A percentile compares a stretch with the other conserved stretches of the same genome.
These are phyloP conservation scores for Liodrosophila aerea DNA, from an alignment of 2,888 invertebrate species.

Conservation along the genomic window DNA sequence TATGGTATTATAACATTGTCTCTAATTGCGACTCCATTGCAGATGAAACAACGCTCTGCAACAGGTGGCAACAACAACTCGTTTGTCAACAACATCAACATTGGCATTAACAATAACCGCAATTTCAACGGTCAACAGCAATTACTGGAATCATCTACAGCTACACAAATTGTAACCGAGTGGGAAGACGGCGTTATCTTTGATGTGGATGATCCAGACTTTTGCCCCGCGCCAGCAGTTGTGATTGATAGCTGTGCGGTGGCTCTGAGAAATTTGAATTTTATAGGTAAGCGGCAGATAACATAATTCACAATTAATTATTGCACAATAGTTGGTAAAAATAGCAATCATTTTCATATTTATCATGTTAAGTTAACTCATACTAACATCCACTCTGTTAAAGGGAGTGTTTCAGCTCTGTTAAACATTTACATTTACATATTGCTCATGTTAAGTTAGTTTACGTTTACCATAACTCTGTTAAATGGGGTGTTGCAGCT, in stretches of 20 bases:
- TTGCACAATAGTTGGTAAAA: conserved; percentile 10
- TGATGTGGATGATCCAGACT: conserved; percentile 82
- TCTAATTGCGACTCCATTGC: conserved; percentile 34
- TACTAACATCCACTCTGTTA: too few species aligned
- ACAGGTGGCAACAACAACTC: conserved; percentile 54
- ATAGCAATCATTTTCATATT: too few species aligned
- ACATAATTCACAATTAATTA: conserved; percentile 20
- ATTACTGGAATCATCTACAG: conserved; percentile 26
- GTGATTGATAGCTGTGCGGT: conserved; percentile 50
- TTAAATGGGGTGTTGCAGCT: too few species aligned
- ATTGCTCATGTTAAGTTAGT: too few species aligned
- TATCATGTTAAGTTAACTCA: too few species aligned
- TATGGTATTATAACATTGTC: conserved; percentile 2
- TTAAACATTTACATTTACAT: too few species aligned
- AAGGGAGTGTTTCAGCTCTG: too few species aligned
- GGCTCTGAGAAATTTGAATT: conserved; percentile 60
- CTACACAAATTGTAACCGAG: conserved; percentile 76
- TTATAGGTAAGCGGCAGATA: conserved; percentile 73
- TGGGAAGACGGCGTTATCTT: conserved; percentile 82
- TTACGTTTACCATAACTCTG: too few species aligned
- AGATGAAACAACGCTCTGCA: conserved; percentile 79
- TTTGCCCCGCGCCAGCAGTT: conserved; percentile 65
- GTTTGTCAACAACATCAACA: conserved; percentile 42
- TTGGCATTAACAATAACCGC: conserved; percentile 37
- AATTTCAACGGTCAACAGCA: conserved; percentile 30